Evolutionary conservation across 2,797 vertebrate species (phyloP).

Genomic region (Ctenosaura bakeri): DNA sequence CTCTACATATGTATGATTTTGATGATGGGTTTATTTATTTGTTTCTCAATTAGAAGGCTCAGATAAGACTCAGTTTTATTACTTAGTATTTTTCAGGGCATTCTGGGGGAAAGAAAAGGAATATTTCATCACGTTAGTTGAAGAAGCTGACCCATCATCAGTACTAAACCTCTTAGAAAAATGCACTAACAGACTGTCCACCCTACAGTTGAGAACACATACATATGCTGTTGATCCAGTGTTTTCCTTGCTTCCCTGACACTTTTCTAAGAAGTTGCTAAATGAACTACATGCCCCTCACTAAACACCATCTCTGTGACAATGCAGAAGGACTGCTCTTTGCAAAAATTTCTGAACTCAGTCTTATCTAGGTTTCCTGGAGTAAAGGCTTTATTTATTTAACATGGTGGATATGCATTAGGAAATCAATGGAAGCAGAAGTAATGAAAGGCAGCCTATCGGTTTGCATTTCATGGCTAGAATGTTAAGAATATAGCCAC

Average conservation of each 20-base stretch:
- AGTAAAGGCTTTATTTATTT: conserved; percentile 54
- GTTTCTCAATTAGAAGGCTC: background rate
- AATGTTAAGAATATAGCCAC: conserved; percentile 52
- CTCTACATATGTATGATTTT: background rate
- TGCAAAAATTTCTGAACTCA: background rate
- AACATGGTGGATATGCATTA: conserved; percentile 37
- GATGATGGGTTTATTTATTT: background rate
- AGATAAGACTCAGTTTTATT: background rate
- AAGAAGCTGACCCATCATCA: background rate
- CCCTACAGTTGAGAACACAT: background rate
- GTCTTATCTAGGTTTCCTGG: conserved; percentile 48
- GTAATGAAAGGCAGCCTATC: conserved; percentile 33
- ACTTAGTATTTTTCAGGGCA: background rate
- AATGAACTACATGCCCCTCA: background rate
- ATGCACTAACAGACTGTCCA: background rate
- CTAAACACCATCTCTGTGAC: background rate
- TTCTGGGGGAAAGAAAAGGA: background rate
- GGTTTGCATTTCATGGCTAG: conserved; percentile 12
- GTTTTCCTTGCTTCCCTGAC: background rate
- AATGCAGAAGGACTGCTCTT: background rate
- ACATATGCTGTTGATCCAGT: fast-evolving
- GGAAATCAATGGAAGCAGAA: conserved; percentile 59
- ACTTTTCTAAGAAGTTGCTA: background rate
- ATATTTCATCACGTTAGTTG: background rate
- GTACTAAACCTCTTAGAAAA: background rate